A percentile compares a stretch with the other conserved stretches of the same genome.
These are phyloP conservation scores for Apaloderma vittatum DNA, from an alignment of 2,113 vertebrate species.

Conservation along the genomic window DNA sequence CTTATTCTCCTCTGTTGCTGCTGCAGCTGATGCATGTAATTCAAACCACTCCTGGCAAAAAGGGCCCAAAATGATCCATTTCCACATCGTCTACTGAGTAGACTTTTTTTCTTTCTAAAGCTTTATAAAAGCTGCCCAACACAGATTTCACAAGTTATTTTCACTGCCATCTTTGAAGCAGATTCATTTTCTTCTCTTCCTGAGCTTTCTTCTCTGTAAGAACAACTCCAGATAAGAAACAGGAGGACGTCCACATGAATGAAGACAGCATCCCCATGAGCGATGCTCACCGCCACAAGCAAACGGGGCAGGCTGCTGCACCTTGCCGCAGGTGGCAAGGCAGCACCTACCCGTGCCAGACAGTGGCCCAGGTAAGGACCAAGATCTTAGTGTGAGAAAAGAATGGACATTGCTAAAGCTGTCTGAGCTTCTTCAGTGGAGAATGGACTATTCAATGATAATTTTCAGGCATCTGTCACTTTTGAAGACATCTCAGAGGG, in stretches of 20 bases:
- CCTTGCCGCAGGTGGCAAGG: rapidly evolving
- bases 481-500: neutral
- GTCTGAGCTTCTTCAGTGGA: neutral
- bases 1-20: neutral
- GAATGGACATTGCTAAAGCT: neutral
- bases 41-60: slow-evolving; percentile 10
- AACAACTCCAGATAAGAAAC: neutral
- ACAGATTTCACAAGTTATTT: neutral
- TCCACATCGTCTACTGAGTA: slow-evolving; percentile 27
- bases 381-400: neutral
- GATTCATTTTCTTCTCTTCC: neutral
- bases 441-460: neutral
- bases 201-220: neutral
- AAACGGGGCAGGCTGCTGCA: neutral
- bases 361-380: neutral
- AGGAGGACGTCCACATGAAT: rapidly evolving
- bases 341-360: rapidly evolving
- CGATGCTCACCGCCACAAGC: rapidly evolving
- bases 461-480: neutral
- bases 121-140: neutral
- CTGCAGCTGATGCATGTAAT: neutral
- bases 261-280: rapidly evolving
- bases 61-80: neutral
- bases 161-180: neutral
- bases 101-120: neutral